Evolutionary conservation across 1,140 invertebrate genomes (phyloP).

Genomic region (Apis mellifera): DNA sequence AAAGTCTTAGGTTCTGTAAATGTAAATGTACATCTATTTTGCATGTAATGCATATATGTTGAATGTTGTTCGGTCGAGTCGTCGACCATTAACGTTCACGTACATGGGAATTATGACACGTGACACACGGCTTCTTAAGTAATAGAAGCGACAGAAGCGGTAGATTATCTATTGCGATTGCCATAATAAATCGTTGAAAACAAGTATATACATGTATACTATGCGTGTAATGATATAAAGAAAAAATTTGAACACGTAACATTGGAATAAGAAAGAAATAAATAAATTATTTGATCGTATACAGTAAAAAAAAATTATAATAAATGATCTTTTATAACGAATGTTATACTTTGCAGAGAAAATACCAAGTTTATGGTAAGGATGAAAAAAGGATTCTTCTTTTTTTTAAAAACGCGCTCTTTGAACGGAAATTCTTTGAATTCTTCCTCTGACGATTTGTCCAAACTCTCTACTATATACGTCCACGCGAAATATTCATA

Average conservation of each 20-base stretch:
- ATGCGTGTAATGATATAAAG: neutral
- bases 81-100: slow-evolving; percentile 41
- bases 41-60: no score
- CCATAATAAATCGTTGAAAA: slow-evolving; percentile 13
- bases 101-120: slow-evolving; percentile 59
- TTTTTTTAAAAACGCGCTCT: no score
- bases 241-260: no score
- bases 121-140: slow-evolving; percentile 20
- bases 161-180: slow-evolving; percentile 43
- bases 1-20: no score
- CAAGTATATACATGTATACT: neutral
- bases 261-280: no score
- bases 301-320: neutral
- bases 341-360: neutral
- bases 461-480: no score
- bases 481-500: neutral
- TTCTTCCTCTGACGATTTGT: neutral
- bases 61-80: no score
- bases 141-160: slow-evolving; percentile 45
- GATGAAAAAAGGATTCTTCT: no score
- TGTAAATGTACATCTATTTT: no score
- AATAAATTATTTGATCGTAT: no score
- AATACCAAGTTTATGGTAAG: no score
- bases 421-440: neutral
- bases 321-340: neutral